A percentile compares a stretch with the other conserved stretches of the same genome.
Evolutionary conservation across 2,113 vertebrate genomes (phyloP).

Genomic region (Oncorhynchus masou): DNA sequence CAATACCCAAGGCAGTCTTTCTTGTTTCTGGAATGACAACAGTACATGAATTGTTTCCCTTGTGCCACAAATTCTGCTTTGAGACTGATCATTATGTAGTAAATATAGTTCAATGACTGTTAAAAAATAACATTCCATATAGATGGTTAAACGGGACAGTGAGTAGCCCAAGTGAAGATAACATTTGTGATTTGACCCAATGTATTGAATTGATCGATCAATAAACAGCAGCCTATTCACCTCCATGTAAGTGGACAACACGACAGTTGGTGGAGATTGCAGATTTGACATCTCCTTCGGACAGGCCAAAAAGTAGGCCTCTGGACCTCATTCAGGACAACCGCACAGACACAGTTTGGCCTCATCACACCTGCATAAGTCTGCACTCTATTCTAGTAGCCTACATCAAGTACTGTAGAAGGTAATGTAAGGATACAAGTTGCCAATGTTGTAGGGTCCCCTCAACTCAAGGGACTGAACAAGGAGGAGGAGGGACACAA

Average conservation of each 20-base stretch:
- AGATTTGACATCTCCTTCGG: slow-evolving; percentile 82
- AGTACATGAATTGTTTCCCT: not conserved
- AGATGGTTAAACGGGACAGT: not conserved
- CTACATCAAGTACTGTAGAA: not conserved
- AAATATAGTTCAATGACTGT: not conserved
- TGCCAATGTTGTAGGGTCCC: slow-evolving; percentile 90
- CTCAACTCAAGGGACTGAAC: slow-evolving; percentile 84
- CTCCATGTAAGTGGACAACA: slow-evolving; percentile 83
- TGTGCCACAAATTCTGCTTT: not conserved
- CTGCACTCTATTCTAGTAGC: not conserved
- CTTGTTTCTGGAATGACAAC: slow-evolving; percentile 53
- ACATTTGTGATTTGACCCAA: not conserved
- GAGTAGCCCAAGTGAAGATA: too few relatives aligned
- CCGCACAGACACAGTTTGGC: not conserved
- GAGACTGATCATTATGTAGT: not conserved
- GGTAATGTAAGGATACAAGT: slow-evolving; percentile 88
- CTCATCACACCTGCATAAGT: not conserved
- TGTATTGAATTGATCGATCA: not conserved
- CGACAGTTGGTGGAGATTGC: slow-evolving; percentile 87
- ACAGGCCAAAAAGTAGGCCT: slow-evolving; percentile 85
- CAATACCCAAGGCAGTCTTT: slow-evolving; percentile 55
- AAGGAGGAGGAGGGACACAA: slow-evolving; percentile 31
- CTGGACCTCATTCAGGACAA: slow-evolving; percentile 77
- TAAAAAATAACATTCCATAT: not conserved
- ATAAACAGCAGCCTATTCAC: slow-evolving; percentile 56